phyloP scores from a whole-genome alignment of 2,888 invertebrate species.

The Napeogenes sylphis region DNA sequence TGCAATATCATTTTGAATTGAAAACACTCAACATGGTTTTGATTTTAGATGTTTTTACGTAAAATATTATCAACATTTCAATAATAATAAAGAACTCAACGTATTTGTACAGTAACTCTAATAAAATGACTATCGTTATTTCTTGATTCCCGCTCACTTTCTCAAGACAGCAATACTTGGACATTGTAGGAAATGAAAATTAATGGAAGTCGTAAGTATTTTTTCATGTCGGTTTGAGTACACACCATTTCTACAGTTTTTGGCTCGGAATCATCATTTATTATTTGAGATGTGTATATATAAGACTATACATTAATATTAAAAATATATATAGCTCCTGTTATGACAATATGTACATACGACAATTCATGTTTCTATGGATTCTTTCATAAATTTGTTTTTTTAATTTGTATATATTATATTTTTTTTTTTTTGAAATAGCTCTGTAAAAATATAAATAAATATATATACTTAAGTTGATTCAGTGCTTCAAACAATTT shows the following conservation, averaged over 20 bases:
- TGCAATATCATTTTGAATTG: not conserved
- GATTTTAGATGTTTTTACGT: slow-evolving; percentile 21
- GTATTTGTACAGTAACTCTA: slow-evolving; percentile 28
- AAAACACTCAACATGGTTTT: slow-evolving; percentile 9
- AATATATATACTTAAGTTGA: no score
- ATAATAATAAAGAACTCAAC: slow-evolving; percentile 14
- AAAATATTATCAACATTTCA: slow-evolving; percentile 20
- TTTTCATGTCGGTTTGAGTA: slow-evolving; percentile 76
- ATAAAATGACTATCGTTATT: slow-evolving; percentile 31
- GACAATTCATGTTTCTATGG: not conserved
- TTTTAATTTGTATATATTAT: no score
- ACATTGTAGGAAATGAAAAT: slow-evolving; percentile 73
- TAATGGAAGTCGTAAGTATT: slow-evolving; percentile 73
- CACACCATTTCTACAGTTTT: slow-evolving; percentile 73
- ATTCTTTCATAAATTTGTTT: not conserved
- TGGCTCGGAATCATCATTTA: slow-evolving; percentile 70
- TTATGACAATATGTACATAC: slow-evolving; percentile 32
- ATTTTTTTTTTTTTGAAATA: no score
- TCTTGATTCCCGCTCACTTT: slow-evolving; percentile 40
- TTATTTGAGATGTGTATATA: slow-evolving; percentile 63
- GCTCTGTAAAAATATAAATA: no score
- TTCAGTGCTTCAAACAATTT: not conserved
- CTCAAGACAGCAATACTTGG: slow-evolving; percentile 67
- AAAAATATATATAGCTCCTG: slow-evolving; percentile 59
- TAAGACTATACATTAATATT: slow-evolving; percentile 40